Percentiles rank a stretch among this genome's conserved stretches.
Evolutionary conservation across 2,113 vertebrate genomes (phyloP).

Genomic region (Phalacrocorax carbo): DNA sequence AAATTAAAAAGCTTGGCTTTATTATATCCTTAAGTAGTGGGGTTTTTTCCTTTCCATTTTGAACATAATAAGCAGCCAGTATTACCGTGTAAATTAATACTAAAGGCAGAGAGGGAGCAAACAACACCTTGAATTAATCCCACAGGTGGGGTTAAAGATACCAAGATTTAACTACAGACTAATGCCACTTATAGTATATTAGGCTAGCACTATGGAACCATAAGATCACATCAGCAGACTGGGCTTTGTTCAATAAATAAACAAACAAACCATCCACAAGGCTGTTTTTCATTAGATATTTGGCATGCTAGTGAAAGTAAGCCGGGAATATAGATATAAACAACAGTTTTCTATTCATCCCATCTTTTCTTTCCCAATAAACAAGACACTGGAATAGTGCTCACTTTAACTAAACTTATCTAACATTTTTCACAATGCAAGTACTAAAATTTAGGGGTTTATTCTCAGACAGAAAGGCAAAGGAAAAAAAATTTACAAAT

Average conservation of each 20-base stretch:
- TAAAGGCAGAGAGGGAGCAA: neutral
- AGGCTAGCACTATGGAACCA: neutral
- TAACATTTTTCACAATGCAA: neutral
- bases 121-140: neutral
- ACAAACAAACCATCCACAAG: conserved; percentile 2
- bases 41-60: neutral
- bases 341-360: neutral
- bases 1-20: neutral
- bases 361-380: neutral
- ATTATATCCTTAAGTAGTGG: neutral
- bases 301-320: neutral
- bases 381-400: neutral
- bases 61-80: neutral
- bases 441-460: neutral
- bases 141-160: neutral
- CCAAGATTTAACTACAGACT: neutral
- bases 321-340: neutral
- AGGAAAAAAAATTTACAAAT: neutral
- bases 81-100: neutral
- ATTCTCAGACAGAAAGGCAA: neutral
- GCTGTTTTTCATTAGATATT: conserved; percentile 34
- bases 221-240: neutral
- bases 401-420: neutral
- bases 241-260: conserved; percentile 13
- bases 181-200: neutral